Evolutionary conservation across 1,140 invertebrate genomes (phyloP).

Genomic region (Coptotermes formosanus): DNA sequence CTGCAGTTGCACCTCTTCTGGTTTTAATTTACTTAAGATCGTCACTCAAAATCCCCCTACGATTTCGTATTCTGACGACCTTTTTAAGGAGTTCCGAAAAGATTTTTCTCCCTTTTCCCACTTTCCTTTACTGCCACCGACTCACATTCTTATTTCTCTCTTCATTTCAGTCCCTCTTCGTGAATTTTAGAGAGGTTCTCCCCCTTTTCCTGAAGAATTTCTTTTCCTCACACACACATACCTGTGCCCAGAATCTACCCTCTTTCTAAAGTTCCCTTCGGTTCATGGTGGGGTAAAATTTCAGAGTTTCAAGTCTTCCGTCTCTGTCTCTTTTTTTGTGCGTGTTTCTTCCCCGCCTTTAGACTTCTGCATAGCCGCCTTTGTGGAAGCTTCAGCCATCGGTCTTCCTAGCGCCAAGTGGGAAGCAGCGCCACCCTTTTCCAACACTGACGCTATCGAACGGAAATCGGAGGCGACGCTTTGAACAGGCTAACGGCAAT

Average conservation of each 20-base stretch:
- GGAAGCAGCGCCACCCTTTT: neutral
- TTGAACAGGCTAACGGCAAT: neutral
- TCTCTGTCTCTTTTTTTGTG: neutral
- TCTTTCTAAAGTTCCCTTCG: neutral
- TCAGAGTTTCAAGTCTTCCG: neutral
- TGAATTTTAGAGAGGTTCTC: neutral
- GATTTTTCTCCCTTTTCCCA: neutral
- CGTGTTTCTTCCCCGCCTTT: neutral
- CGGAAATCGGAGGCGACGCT: slow-evolving; percentile 11
- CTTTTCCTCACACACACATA: neutral
- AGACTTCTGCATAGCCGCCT: neutral
- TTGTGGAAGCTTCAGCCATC: neutral
- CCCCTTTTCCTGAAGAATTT: neutral
- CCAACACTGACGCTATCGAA: neutral
- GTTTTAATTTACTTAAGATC: neutral
- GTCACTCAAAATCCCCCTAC: neutral
- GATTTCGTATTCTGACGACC: neutral
- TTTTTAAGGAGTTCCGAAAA: neutral
- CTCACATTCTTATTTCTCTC: slow-evolving; percentile 11
- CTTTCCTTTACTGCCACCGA: neutral
- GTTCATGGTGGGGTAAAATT: neutral
- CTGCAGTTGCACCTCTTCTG: neutral
- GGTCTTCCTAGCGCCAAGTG: neutral
- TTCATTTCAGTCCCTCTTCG: neutral
- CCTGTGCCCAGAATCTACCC: neutral